Conservation (phyloP, 2,888 invertebrate species). For the Nowickia ferox region DNA sequence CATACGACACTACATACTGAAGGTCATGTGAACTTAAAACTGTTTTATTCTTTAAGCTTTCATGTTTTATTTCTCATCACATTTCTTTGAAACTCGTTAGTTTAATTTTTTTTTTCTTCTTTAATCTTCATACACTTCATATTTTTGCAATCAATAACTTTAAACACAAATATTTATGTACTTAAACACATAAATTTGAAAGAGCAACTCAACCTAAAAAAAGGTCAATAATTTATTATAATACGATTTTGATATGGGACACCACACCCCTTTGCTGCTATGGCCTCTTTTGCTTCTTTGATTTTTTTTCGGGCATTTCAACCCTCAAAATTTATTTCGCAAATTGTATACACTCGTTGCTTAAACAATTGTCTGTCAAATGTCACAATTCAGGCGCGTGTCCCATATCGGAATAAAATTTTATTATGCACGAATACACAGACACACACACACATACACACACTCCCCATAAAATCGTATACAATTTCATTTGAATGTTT, state of each 20-base stretch:
- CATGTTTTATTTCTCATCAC: neutral
- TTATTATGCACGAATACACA: constrained; percentile 38
- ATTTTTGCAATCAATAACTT: constrained; percentile 32
- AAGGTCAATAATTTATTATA: constrained; percentile 70
- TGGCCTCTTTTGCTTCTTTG: constrained; percentile 29
- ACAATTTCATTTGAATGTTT: constrained; percentile 52
- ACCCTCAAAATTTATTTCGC: constrained; percentile 29
- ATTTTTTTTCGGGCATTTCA: constrained; percentile 24
- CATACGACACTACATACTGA: constrained; percentile 14
- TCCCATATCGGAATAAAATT: constrained; percentile 73
- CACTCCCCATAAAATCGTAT: neutral
- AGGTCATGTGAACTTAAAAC: constrained; percentile 69
- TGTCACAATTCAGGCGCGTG: constrained; percentile 74
- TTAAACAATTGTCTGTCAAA: constrained; percentile 36
- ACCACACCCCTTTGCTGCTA: constrained; percentile 57
- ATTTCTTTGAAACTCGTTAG: constrained; percentile 10
- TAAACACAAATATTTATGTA: constrained; percentile 43
- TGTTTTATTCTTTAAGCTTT: neutral
- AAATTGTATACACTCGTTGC: neutral
- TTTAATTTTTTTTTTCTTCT: constrained; percentile 14
- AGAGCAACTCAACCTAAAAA: constrained; percentile 43
- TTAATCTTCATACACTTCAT: neutral
- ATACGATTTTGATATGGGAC: constrained; percentile 69
- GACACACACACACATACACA: neutral
- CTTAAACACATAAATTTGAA: constrained; percentile 45